These are phyloP conservation scores for Jordanella pulchra DNA, from an alignment of 2,797 vertebrate species.

Conservation along the genomic window DNA sequence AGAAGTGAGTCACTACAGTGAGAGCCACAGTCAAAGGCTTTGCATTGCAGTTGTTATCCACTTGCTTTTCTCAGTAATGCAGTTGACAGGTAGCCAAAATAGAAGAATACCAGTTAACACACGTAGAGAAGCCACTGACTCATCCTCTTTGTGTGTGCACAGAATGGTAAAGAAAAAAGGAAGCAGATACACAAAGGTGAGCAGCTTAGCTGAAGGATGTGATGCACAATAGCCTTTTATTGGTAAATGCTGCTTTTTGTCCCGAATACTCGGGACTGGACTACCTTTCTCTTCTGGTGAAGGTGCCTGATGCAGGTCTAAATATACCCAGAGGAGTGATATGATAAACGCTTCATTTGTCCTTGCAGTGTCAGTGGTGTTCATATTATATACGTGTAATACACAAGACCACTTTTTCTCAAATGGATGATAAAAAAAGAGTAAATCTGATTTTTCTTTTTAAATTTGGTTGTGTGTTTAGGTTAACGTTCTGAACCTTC, in stretches of 20 bases:
- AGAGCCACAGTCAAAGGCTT: slow-evolving; percentile 55
- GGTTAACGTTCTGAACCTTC: background rate
- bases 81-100: slow-evolving; percentile 28
- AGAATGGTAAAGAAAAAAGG: slow-evolving; percentile 19
- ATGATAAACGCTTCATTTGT: slow-evolving; percentile 67
- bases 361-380: slow-evolving; percentile 47
- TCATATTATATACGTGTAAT: slow-evolving; percentile 18
- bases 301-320: slow-evolving; percentile 62
- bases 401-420: slow-evolving; percentile 4
- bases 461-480: background rate
- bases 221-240: slow-evolving; percentile 42
- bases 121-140: slow-evolving; percentile 27
- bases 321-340: slow-evolving; percentile 74
- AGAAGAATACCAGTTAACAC: slow-evolving; percentile 28
- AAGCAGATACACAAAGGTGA: slow-evolving; percentile 28
- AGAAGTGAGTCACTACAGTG: slow-evolving; percentile 70
- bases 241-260: slow-evolving; percentile 23
- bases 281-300: slow-evolving; percentile 47
- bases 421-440: background rate
- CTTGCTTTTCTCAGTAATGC: slow-evolving; percentile 24
- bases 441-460: background rate
- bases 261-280: background rate
- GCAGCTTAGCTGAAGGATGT: slow-evolving; percentile 25
- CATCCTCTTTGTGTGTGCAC: slow-evolving; percentile 32
- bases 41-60: slow-evolving; percentile 58